Evolutionary conservation across 2,797 vertebrate species (phyloP).

Genomic region (Rachycentron canadum): DNA sequence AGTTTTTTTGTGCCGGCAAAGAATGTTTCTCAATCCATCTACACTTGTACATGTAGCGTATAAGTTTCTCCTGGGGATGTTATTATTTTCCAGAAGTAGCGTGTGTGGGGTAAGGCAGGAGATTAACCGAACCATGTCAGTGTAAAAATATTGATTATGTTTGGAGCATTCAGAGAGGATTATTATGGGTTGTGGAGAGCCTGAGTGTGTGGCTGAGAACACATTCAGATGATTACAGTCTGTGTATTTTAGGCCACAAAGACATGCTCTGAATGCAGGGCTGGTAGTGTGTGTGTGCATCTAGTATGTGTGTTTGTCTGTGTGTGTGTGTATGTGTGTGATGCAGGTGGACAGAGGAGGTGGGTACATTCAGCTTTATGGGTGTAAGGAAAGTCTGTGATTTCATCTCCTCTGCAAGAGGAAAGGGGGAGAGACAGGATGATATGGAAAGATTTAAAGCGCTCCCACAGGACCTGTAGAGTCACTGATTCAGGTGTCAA

Average conservation of each 20-base stretch:
- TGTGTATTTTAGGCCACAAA: constrained; percentile 20
- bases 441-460: constrained; percentile 10
- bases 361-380: neutral
- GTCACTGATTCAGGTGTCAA: constrained; percentile 16
- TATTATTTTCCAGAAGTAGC: constrained; percentile 1
- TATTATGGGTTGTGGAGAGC: constrained; percentile 1
- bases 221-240: constrained; percentile 23
- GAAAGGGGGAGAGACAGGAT: neutral
- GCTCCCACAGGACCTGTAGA: neutral
- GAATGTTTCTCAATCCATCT: neutral
- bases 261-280: constrained; percentile 11
- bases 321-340: too few species aligned
- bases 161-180: constrained; percentile 28
- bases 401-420: constrained; percentile 14
- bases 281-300: neutral
- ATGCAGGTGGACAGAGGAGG: constrained; percentile 10
- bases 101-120: neutral
- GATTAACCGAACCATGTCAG: constrained; percentile 11
- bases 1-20: neutral
- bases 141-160: constrained; percentile 32
- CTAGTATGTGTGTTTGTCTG: constrained; percentile 1
- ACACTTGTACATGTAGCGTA: neutral
- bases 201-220: constrained; percentile 8
- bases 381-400: constrained; percentile 21
- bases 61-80: neutral